phyloP scores from a whole-genome alignment of 2,113 vertebrate species.

The Leptodactylus fuscus region DNA sequence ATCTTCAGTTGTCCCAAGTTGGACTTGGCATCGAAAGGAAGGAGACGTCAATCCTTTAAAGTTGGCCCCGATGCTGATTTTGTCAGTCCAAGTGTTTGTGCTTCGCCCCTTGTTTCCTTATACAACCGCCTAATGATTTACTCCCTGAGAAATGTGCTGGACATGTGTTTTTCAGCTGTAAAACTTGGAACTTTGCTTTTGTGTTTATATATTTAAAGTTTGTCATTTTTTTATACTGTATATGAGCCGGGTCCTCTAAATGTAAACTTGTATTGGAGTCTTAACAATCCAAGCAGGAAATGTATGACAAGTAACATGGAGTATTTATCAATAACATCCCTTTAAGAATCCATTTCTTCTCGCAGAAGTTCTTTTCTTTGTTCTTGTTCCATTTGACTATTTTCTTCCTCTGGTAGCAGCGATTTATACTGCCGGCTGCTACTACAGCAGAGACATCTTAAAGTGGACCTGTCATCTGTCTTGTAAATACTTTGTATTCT shows the following conservation, averaged over 20 bases:
- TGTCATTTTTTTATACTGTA: background rate
- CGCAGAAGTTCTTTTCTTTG: background rate
- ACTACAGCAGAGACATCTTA: background rate
- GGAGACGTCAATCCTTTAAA: background rate
- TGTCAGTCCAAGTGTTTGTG: background rate
- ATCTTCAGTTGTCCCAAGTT: background rate
- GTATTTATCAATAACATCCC: background rate
- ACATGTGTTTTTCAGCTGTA: slow-evolving; percentile 55
- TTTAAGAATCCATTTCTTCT: background rate
- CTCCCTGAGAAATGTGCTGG: slow-evolving; percentile 29
- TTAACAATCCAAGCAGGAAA: slow-evolving; percentile 14
- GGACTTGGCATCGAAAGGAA: background rate
- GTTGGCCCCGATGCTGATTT: background rate
- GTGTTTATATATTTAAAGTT: slow-evolving; percentile 23
- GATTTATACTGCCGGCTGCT: background rate
- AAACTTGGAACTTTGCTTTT: slow-evolving; percentile 40
- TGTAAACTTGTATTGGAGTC: background rate
- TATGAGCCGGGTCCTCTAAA: background rate
- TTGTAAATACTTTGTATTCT: no score
- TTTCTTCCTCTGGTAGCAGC: no score
- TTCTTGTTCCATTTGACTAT: background rate
- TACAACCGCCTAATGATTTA: background rate
- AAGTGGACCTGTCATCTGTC: no score
- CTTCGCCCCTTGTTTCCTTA: background rate
- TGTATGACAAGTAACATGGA: background rate